Percentiles rank a stretch among this genome's conserved stretches.
These are phyloP conservation scores for Conops quadrifasciatus DNA, from an alignment of 2,888 invertebrate genomes.

Conservation along the genomic window DNA sequence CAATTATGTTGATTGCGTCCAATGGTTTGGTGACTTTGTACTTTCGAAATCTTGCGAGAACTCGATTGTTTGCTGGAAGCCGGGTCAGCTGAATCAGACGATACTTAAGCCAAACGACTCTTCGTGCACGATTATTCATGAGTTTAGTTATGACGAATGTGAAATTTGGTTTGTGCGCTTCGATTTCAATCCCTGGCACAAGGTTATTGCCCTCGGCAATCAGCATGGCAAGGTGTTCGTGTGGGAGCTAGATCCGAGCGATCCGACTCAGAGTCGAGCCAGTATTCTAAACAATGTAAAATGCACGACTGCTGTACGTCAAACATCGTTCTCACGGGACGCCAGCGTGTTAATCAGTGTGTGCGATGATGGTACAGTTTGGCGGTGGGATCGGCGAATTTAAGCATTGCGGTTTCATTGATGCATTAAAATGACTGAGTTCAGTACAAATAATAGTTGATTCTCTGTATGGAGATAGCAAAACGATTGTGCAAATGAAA, in stretches of 20 bases:
- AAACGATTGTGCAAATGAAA: not conserved
- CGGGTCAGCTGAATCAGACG: constrained; percentile 82
- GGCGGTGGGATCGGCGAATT: constrained; percentile 84
- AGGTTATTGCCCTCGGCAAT: constrained; percentile 93
- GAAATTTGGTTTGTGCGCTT: constrained; percentile 98
- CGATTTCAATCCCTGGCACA: constrained; percentile 89
- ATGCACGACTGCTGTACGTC: constrained; percentile 89
- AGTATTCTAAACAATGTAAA: constrained; percentile 85
- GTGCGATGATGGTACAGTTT: constrained; percentile 95
- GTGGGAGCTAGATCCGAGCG: constrained; percentile 90
- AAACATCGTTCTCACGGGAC: constrained; percentile 89
- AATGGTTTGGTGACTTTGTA: constrained; percentile 95
- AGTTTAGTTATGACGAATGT: constrained; percentile 93
- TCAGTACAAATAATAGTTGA: constrained; percentile 6
- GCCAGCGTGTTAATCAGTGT: constrained; percentile 90
- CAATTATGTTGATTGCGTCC: constrained; percentile 98
- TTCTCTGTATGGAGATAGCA: not conserved
- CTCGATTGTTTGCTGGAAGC: constrained; percentile 96
- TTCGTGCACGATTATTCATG: constrained; percentile 83
- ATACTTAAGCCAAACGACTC: constrained; percentile 79
- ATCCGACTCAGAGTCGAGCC: constrained; percentile 81
- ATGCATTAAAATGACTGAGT: not conserved
- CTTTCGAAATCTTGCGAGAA: constrained; percentile 97
- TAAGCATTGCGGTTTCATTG: not conserved
- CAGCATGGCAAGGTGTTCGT: constrained; percentile 93